These are phyloP conservation scores for Branchellion lobata DNA, from an alignment of 2,888 invertebrate species.

Conservation along the genomic window DNA sequence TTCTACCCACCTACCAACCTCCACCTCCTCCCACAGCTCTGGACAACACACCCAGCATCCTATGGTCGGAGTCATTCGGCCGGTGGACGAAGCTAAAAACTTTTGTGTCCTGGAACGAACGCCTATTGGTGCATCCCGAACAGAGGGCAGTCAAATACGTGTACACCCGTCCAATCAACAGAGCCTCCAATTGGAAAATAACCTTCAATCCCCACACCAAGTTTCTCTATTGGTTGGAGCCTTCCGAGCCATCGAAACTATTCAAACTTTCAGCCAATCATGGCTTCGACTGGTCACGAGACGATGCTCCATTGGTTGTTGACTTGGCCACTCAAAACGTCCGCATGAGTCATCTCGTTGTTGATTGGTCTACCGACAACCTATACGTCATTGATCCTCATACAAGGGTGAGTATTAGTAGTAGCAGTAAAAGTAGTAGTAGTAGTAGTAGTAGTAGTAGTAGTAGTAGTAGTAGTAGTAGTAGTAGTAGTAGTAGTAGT, in stretches of 20 bases:
- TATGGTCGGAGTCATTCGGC: conserved; percentile 11
- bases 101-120: not conserved
- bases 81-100: not conserved
- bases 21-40: too few species aligned
- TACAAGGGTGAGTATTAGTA: not conserved
- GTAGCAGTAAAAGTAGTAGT: too few species aligned
- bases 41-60: not conserved
- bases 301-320: not conserved
- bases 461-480: too few species aligned
- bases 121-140: not conserved
- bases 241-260: not conserved
- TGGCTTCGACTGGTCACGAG: not conserved
- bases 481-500: too few species aligned
- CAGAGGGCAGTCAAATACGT: not conserved
- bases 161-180: not conserved
- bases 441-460: too few species aligned
- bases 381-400: not conserved
- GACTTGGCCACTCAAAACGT: not conserved
- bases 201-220: not conserved
- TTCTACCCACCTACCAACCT: too few species aligned
- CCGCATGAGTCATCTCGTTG: not conserved
- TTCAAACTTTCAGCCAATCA: not conserved
- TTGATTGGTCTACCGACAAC: not conserved
- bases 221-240: not conserved
- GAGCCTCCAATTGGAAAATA: not conserved